Percentiles rank a stretch among this genome's conserved stretches.
Conservation (phyloP, 1,140 invertebrate species). For the Zeugodacus cucurbitae region DNA sequence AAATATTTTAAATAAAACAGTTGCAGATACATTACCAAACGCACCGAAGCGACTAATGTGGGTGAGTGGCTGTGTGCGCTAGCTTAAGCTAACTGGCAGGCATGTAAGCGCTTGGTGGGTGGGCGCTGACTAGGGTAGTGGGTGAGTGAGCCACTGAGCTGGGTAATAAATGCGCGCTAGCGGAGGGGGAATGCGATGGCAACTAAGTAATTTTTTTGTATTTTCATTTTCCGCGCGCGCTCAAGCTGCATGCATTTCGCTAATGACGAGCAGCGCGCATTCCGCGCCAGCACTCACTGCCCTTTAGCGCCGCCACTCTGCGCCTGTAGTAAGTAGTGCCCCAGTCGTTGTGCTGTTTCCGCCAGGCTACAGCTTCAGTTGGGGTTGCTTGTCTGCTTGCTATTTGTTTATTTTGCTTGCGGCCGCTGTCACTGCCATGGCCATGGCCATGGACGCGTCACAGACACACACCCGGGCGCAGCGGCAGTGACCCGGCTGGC, state of each 20-base stretch:
- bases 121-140: background rate
- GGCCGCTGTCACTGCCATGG: background rate
- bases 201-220: background rate
- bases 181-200: background rate
- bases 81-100: background rate
- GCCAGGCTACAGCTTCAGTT: background rate
- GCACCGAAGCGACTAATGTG: background rate
- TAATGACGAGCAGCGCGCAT: background rate
- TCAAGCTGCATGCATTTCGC: background rate
- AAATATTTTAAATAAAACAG: background rate
- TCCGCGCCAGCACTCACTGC: background rate
- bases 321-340: too few species aligned
- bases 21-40: background rate
- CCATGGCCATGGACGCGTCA: background rate
- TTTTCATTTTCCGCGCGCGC: background rate
- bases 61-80: background rate
- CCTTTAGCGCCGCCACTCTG: background rate
- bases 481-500: background rate
- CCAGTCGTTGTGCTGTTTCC: background rate
- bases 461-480: too few species aligned
- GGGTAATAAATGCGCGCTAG: background rate
- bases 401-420: background rate
- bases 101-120: background rate
- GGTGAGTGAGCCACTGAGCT: background rate
- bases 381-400: background rate